These are phyloP conservation scores for Mesembrinibis cayennensis DNA, from an alignment of 2,113 vertebrate genomes.

Conservation along the genomic window DNA sequence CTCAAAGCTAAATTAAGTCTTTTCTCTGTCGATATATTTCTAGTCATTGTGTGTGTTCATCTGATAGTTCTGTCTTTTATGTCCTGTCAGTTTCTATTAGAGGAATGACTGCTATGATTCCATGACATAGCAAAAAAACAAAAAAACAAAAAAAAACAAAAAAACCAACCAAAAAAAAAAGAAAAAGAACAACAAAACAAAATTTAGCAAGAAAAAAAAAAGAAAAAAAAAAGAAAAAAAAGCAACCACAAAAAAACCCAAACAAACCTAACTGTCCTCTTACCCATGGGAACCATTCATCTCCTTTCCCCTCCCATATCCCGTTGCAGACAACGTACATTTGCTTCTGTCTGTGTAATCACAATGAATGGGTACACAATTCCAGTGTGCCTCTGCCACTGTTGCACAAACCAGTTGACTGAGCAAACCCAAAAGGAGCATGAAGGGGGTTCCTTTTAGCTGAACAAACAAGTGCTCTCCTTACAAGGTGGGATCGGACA, in stretches of 20 bases:
- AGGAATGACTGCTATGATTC: constrained; percentile 81
- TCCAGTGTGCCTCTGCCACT: constrained; percentile 57
- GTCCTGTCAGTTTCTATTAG: constrained; percentile 84
- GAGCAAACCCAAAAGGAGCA: constrained; percentile 60
- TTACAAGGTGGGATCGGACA: constrained; percentile 65
- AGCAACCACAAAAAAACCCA: neutral
- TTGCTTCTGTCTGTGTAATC: constrained; percentile 76
- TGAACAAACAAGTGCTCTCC: constrained; percentile 66
- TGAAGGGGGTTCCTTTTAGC: constrained; percentile 50
- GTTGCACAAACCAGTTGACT: constrained; percentile 59
- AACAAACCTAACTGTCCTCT: constrained; percentile 59
- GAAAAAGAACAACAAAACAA: neutral
- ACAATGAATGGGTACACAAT: constrained; percentile 63
- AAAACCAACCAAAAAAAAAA: neutral
- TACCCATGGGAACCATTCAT: constrained; percentile 41
- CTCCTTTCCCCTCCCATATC: constrained; percentile 14
- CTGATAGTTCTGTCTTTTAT: constrained; percentile 79
- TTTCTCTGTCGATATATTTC: constrained; percentile 82
- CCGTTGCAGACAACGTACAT: constrained; percentile 60
- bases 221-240: neutral
- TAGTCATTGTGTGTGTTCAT: constrained; percentile 82
- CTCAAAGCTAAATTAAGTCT: constrained; percentile 81
- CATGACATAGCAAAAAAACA: constrained; percentile 69
- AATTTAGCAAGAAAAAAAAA: neutral
- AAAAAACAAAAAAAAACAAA: neutral